Evolutionary conservation across 2,888 invertebrate genomes (phyloP), one percentile per base, ranked within the genome.

Genomic region (Amphipyra tragopoginis): DNA sequence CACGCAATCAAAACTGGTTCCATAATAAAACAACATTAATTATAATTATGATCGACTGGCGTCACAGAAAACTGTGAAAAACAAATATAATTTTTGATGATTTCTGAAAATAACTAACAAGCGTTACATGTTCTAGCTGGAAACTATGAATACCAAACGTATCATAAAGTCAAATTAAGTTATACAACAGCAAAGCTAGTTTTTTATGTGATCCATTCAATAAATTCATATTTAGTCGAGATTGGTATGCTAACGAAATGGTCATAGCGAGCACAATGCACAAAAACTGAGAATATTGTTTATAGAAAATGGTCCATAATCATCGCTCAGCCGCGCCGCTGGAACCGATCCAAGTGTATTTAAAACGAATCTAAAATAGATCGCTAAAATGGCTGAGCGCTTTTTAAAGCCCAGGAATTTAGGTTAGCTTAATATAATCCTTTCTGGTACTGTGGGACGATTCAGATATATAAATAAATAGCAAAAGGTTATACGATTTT

Each of bases 291-390:
- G 53, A 63, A 62, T 47, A 60, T 64, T 64, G 69, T 75, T 59
- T 65, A 68, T 56, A 60, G 58, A 36, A n/a, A 63, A 54, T 58
- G 33, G 45, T 49, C 45, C 39, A 47, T 44, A 45, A 53, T 57
- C 45, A 67, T 48, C 39, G 33, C 40, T 11, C 26, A 33, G 40
- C 47, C 57, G 63, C 52, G 45, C 75, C 39, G 48, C 79, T 87
- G 87, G 87, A 81, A 62, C 52, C 13, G 52, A 55, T 86, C 87
- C 86, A 87, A 84, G 70, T 80, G 75, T 87, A 87, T 86, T 85
- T 84, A 65, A 70, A 79, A 59, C 79, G 49, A 58, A 56, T 62
- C 80, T 58, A 64, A 84, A 87, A 88, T 87, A 88, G 78, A 81
- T 71, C 58, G 70, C 74, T 63, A 70, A 81, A 81, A 73, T 60